Percentiles rank a stretch among this genome's conserved stretches.
phyloP scores from a whole-genome alignment of 2,888 invertebrate genomes.

The Macropis europaea region DNA sequence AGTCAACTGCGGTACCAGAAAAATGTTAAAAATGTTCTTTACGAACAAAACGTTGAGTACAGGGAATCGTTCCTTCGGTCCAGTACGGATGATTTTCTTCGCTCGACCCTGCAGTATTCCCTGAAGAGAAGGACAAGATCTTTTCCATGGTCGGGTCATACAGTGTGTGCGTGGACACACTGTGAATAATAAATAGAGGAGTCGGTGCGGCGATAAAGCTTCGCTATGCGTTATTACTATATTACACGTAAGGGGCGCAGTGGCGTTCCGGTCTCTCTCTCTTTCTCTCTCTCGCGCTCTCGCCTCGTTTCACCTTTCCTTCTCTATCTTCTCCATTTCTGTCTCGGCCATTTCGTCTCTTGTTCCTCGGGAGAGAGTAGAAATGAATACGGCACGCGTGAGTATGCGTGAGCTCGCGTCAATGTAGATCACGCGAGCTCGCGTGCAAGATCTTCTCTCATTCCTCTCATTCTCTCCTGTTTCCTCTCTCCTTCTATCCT shows the following conservation, averaged over 20 bases:
- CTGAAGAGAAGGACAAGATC: constrained; percentile 31
- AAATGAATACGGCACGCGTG: constrained; percentile 22
- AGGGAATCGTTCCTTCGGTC: too few relatives aligned
- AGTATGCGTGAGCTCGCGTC: constrained; percentile 48
- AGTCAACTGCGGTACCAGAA: too few relatives aligned
- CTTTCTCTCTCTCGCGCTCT: background rate
- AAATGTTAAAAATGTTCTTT: too few relatives aligned
- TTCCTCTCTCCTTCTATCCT: constrained; percentile 32
- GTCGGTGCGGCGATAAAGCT: constrained; percentile 65
- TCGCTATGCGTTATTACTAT: constrained; percentile 71
- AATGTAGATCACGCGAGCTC: constrained; percentile 76
- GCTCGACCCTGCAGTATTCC: background rate
- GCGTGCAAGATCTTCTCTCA: constrained; percentile 71
- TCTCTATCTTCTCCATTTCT: background rate
- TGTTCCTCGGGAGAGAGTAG: constrained; percentile 22
- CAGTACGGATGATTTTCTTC: too few relatives aligned
- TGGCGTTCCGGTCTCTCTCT: constrained; percentile 11
- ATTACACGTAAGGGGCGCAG: constrained; percentile 66
- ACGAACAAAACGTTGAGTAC: too few relatives aligned
- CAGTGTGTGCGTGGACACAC: constrained; percentile 55
- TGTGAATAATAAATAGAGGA: constrained; percentile 69
- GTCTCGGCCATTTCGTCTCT: background rate
- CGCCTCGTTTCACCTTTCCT: background rate
- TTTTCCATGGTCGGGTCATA: background rate
- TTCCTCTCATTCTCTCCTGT: constrained; percentile 24